Percentiles rank a stretch among this genome's conserved stretches.
Evolutionary conservation across 2,113 vertebrate genomes (phyloP).

Genomic region (Petrocephalus microphthalmus): DNA sequence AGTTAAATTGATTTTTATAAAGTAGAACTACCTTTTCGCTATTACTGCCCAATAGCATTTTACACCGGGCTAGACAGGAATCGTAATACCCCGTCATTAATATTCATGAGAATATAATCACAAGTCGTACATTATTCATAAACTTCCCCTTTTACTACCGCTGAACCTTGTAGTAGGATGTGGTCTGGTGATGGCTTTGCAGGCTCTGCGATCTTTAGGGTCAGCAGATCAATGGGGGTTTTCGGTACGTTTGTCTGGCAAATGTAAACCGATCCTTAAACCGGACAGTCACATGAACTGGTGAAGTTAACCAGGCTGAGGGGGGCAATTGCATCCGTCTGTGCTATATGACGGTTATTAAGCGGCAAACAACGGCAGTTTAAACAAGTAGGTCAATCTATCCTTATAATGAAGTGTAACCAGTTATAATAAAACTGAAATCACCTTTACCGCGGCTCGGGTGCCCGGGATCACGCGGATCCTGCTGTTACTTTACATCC

Average conservation of each 20-base stretch:
- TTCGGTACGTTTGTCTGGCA: background rate
- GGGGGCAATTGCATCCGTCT: background rate
- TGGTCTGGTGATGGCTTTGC: background rate
- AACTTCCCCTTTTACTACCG: background rate
- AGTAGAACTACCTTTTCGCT: background rate
- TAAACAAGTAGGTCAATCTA: background rate
- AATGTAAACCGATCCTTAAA: background rate
- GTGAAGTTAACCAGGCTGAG: background rate
- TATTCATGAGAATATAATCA: conserved; percentile 6
- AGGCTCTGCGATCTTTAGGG: background rate
- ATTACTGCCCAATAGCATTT: background rate
- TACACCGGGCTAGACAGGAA: background rate
- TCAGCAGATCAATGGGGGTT: background rate
- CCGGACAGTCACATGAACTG: background rate
- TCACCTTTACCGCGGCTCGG: background rate
- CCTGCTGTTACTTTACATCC: background rate
- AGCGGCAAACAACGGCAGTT: background rate
- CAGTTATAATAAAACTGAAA: background rate
- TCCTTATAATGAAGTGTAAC: background rate
- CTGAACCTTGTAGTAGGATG: background rate
- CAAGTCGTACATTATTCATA: background rate
- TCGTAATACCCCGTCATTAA: background rate
- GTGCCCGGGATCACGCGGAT: background rate
- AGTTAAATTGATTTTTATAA: background rate
- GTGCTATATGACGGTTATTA: background rate